Conservation (phyloP, 2,888 invertebrate genomes). For the Listrodromus nycthemerus region DNA sequence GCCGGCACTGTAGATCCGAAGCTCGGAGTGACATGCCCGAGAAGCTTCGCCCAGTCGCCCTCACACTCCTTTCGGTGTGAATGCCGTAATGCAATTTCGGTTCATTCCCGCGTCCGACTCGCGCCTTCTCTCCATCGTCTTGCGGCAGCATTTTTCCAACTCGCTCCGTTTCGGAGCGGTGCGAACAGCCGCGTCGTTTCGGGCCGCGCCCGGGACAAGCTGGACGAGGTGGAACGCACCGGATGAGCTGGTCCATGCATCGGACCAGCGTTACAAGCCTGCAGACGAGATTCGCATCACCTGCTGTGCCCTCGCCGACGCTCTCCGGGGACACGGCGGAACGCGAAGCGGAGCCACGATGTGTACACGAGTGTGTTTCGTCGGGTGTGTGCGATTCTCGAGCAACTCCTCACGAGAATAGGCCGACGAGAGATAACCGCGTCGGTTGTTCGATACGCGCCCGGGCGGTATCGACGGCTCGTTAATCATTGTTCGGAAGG, state of each 20-base stretch:
- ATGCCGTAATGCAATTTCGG: not conserved
- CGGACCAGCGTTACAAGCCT: not conserved
- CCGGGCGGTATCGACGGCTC: constrained; percentile 41
- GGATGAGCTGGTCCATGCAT: constrained; percentile 15
- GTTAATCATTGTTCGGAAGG: constrained; percentile 65
- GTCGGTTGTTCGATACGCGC: constrained; percentile 12
- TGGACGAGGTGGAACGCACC: not conserved
- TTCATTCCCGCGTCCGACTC: constrained; percentile 14
- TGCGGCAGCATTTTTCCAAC: constrained; percentile 15
- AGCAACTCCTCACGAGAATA: not conserved
- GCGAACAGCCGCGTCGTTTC: not conserved
- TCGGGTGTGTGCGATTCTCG: constrained; percentile 1
- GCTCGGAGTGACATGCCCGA: not conserved
- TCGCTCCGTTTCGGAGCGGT: constrained; percentile 6
- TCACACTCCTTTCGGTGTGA: not conserved
- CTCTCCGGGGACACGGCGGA: constrained; percentile 1
- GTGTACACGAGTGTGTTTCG: constrained; percentile 11
- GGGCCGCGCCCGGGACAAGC: not conserved
- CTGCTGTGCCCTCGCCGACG: constrained; percentile 17
- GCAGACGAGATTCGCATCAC: constrained; percentile 29
- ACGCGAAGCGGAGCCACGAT: not conserved
- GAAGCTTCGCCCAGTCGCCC: not conserved
- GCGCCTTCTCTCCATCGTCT: constrained; percentile 15
- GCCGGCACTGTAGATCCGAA: constrained; percentile 56
- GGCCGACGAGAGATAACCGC: not conserved